Conservation (phyloP, 2,888 invertebrate species). For the Pristionchus japonicus region DNA sequence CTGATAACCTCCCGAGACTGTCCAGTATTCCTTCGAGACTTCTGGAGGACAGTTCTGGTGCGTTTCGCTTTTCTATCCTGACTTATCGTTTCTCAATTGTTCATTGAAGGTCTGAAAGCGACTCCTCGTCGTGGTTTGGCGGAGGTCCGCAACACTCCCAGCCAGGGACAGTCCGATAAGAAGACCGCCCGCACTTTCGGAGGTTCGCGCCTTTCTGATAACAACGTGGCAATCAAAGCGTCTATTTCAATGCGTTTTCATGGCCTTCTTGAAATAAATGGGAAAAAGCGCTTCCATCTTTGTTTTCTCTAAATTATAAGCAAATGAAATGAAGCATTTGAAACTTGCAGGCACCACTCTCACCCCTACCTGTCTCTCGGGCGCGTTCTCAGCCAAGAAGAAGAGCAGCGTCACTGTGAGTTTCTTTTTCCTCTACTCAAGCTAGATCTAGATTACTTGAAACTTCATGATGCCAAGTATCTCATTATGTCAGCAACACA, state of each 20-base stretch:
- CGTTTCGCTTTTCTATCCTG: neutral
- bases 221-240: too few species aligned
- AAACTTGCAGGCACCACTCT: neutral
- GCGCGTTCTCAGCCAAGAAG: neutral
- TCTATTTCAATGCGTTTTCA: too few species aligned
- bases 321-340: neutral
- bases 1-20: neutral
- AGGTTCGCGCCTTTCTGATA: neutral
- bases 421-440: neutral
- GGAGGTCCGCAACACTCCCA: neutral
- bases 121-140: conserved; percentile 24
- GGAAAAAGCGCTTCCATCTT: too few species aligned
- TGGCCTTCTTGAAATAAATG: too few species aligned
- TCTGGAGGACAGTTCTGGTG: neutral
- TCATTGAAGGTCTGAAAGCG: neutral
- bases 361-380: neutral
- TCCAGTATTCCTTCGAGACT: neutral
- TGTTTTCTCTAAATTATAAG: neutral
- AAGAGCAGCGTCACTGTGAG: neutral
- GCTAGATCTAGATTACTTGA: too few species aligned
- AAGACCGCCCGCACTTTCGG: conserved; percentile 11
- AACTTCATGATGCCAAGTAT: too few species aligned
- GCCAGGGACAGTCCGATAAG: neutral
- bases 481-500: too few species aligned
- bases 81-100: too few species aligned